Conservation (phyloP, 2,113 vertebrate genomes). For the Daphoenositta chrysoptera region DNA sequence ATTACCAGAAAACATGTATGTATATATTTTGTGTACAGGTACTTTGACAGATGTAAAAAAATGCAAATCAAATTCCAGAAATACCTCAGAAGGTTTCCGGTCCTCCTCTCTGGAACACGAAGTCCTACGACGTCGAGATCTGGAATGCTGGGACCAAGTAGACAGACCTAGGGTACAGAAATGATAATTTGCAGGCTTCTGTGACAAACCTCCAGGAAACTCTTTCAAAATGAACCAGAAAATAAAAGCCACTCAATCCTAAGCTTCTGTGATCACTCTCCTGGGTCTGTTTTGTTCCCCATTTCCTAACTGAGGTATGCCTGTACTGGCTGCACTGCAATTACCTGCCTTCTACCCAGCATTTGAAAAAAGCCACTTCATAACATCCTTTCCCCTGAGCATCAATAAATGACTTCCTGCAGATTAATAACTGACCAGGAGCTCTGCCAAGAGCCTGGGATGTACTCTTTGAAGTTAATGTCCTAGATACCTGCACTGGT, state of each 20-base stretch:
- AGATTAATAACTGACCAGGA: background rate
- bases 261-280: background rate
- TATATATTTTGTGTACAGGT: background rate
- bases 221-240: background rate
- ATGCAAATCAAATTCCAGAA: background rate
- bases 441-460: background rate
- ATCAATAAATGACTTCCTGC: background rate
- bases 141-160: conserved; percentile 93
- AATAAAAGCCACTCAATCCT: background rate
- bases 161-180: conserved; percentile 83
- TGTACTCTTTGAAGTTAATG: background rate
- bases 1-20: background rate
- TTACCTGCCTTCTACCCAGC: background rate
- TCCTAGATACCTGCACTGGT: background rate
- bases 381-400: background rate
- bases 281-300: background rate
- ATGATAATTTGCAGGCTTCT: background rate
- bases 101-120: conserved; percentile 80
- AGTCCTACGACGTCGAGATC: conserved; percentile 78
- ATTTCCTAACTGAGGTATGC: background rate
- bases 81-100: conserved; percentile 93
- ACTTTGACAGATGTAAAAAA: background rate
- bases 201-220: background rate
- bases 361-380: background rate
- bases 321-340: background rate